phyloP scores from a whole-genome alignment of 1,140 invertebrate species.

The Ceratosolen solmsi region DNA sequence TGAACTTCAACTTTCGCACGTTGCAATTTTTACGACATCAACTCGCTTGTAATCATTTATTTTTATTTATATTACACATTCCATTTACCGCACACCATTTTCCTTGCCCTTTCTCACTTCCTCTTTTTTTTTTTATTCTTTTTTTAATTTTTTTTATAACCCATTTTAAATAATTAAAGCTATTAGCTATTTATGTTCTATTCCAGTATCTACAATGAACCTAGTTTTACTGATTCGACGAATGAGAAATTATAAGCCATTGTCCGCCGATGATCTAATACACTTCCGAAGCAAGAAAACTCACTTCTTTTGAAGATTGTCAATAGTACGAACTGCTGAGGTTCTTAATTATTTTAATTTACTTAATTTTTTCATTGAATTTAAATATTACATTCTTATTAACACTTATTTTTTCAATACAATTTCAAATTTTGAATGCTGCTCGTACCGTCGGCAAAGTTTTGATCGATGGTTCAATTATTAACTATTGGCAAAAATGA shows the following conservation, averaged over 20 bases:
- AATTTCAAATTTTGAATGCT: conserved; percentile 13
- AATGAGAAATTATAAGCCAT: conserved; percentile 64
- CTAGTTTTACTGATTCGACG: conserved; percentile 66
- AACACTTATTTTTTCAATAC: neutral
- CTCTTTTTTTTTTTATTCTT: conserved; percentile 24
- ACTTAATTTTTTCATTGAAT: neutral
- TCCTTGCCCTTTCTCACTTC: conserved; percentile 24
- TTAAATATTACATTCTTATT: conserved; percentile 19
- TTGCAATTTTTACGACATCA: conserved; percentile 52
- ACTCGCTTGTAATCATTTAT: conserved; percentile 21
- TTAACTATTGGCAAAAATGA: conserved; percentile 16
- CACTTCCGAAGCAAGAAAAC: conserved; percentile 52
- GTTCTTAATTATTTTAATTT: conserved; percentile 16
- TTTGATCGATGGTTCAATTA: too few relatives aligned
- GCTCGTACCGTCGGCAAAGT: conserved; percentile 27
- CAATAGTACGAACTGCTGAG: conserved; percentile 36
- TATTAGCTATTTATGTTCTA: conserved; percentile 67
- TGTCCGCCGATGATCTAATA: conserved; percentile 55
- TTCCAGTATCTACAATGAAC: conserved; percentile 71
- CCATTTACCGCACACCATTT: conserved; percentile 55
- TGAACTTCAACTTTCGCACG: conserved; percentile 53
- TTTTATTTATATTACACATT: conserved; percentile 59
- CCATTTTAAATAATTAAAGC: conserved; percentile 71
- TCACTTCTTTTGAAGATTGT: conserved; percentile 34
- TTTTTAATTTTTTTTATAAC: conserved; percentile 35